Evolutionary conservation across 2,888 invertebrate species (phyloP).

Genomic region (Sarcophaga rosellei): DNA sequence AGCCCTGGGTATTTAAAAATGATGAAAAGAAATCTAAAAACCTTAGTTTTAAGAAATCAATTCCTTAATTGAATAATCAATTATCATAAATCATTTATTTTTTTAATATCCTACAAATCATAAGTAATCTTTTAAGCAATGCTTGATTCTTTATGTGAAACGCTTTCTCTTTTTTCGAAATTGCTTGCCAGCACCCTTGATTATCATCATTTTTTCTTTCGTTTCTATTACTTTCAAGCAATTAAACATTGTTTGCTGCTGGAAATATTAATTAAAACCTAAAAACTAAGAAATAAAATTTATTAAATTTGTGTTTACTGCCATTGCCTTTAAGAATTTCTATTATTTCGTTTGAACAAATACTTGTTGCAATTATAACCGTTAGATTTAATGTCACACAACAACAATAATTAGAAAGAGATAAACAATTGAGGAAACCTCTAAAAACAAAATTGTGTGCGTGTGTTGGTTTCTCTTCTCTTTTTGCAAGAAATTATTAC

Average conservation of each 20-base stretch:
- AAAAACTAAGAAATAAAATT: not conserved
- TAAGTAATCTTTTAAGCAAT: too few species aligned
- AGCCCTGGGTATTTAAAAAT: too few species aligned
- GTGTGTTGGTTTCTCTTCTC: not conserved
- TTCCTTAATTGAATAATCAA: too few species aligned
- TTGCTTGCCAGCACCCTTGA: too few species aligned
- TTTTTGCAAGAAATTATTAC: not conserved
- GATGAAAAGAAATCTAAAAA: too few species aligned
- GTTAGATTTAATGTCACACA: conserved; percentile 22
- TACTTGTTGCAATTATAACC: conserved; percentile 45
- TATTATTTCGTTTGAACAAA: not conserved
- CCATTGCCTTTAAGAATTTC: not conserved
- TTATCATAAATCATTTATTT: too few species aligned
- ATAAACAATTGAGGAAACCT: not conserved
- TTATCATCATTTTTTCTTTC: too few species aligned
- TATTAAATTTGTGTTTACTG: not conserved
- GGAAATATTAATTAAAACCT: not conserved
- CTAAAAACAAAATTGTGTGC: not conserved
- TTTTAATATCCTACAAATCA: too few species aligned
- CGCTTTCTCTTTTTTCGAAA: too few species aligned
- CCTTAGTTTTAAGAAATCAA: too few species aligned
- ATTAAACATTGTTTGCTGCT: not conserved
- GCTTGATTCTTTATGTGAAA: too few species aligned
- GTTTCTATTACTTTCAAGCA: too few species aligned
- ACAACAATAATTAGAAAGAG: not conserved